Evolutionary conservation across 2,888 invertebrate genomes (phyloP), one percentile per base, ranked within the genome.

Genomic region (Cenopis cana): DNA sequence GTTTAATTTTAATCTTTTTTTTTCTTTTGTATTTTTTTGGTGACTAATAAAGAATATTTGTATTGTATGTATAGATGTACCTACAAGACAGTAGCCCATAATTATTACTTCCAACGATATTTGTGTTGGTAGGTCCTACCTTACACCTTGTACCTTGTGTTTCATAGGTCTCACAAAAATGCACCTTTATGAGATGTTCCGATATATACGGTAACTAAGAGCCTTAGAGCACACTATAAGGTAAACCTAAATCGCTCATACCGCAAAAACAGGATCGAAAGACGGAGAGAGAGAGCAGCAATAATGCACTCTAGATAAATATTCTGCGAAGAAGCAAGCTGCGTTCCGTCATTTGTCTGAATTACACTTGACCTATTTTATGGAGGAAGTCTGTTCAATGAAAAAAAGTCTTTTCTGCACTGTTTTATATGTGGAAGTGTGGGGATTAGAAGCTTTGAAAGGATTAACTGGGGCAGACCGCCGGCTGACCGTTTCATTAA

Each of bases 381-480:
- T 61, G 69, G 75, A 69, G 74, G 76, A 77, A 78, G 78, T 77
- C 78, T 29, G 69, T 67, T 75, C 77, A 76, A 76, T 78, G 81
- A 74, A 78, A 80, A 81, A 81, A 78, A 81, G 75, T 77, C 71
- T 79, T 76, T 76, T 72, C 70, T 77, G 78, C 75, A 73, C 75
- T 78, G 78, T 81, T 82, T 78, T 73, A 75, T 79, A 78, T 76
- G 76, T 78, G 81, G 78, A 84, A 85, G 83, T 84, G 82, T 81
- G 79, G 74, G 81, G 83, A 87, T 88, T 85, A 87, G 85, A 80
- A 83, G 87, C 86, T 88, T 87, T 87, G 84, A 86, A 87, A 86
- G 87, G 89, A 89, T 90, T 89, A 88, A 83, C 85, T 83, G 67
- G 78, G 83, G 77, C 82, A 79, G 81, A 82, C 85, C 82, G 80